Evolutionary conservation across 1,140 invertebrate species (phyloP).

Genomic region (Ephestia elutella): DNA sequence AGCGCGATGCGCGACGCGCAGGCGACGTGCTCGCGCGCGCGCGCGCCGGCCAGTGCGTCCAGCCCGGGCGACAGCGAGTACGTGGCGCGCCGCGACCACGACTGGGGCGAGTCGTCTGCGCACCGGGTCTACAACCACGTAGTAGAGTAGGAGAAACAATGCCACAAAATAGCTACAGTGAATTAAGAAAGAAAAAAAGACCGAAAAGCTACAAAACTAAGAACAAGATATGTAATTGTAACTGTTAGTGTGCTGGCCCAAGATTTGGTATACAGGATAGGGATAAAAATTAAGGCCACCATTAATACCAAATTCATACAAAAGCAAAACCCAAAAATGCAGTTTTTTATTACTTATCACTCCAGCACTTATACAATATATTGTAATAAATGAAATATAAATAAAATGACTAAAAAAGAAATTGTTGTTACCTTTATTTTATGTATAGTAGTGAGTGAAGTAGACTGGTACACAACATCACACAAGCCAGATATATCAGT

Average conservation of each 20-base stretch:
- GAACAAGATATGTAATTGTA: too few relatives aligned
- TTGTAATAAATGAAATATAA: not conserved
- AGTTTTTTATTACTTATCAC: not conserved
- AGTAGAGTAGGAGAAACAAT: too few relatives aligned
- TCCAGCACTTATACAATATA: not conserved
- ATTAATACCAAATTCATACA: too few relatives aligned
- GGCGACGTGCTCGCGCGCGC: slow-evolving; percentile 34
- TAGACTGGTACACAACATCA: slow-evolving; percentile 38
- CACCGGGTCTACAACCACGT: slow-evolving; percentile 6
- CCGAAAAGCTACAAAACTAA: too few relatives aligned
- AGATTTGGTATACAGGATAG: too few relatives aligned
- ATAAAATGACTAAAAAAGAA: not conserved
- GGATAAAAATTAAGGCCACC: too few relatives aligned
- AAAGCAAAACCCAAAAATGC: too few relatives aligned
- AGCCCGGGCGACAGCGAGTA: slow-evolving; percentile 19
- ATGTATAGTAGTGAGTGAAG: slow-evolving; percentile 31
- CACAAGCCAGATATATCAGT: slow-evolving; percentile 50
- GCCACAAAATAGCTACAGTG: too few relatives aligned
- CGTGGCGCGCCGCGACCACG: not conserved
- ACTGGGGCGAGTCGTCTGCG: not conserved
- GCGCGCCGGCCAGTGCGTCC: slow-evolving; percentile 25
- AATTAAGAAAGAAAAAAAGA: too few relatives aligned
- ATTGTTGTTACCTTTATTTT: slow-evolving; percentile 49
- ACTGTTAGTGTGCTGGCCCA: too few relatives aligned
- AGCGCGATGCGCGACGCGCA: slow-evolving; percentile 27